Conservation (phyloP, 92 coral and sea anemone species). For the Plumapathes pennacea region DNA sequence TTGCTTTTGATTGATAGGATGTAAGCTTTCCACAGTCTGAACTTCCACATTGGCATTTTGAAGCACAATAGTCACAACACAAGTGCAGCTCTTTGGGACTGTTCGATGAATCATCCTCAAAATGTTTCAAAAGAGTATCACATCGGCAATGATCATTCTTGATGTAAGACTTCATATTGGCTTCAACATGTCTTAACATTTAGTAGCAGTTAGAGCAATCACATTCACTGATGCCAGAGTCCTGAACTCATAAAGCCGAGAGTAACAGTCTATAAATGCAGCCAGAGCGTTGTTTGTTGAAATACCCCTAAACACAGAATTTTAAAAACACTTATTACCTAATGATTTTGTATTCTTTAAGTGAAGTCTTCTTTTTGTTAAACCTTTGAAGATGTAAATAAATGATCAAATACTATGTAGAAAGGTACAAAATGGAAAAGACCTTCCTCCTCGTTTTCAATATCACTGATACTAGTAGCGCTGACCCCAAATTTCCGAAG, state of each 20-base stretch:
- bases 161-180: too few relatives aligned
- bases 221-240: constrained; percentile 15
- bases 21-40: constrained; percentile 38
- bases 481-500: too few relatives aligned
- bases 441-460: too few relatives aligned
- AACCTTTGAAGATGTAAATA: too few relatives aligned
- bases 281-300: constrained; percentile 28
- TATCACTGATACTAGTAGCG: too few relatives aligned
- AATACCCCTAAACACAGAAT: too few relatives aligned
- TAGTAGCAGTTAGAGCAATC: constrained; percentile 35
- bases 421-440: too few relatives aligned
- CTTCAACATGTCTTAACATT: too few relatives aligned
- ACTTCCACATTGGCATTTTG: constrained; percentile 49
- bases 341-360: too few relatives aligned
- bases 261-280: constrained; percentile 24
- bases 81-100: constrained; percentile 15
- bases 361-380: too few relatives aligned
- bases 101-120: constrained; percentile 16
- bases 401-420: too few relatives aligned
- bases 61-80: constrained; percentile 58
- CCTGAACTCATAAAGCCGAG: constrained; percentile 29
- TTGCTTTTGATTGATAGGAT: constrained; percentile 20
- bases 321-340: too few relatives aligned
- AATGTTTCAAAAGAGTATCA: constrained; percentile 37
- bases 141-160: constrained; percentile 42